Conservation (phyloP, 2,113 vertebrate genomes). For the Trichechus manatus region DNA sequence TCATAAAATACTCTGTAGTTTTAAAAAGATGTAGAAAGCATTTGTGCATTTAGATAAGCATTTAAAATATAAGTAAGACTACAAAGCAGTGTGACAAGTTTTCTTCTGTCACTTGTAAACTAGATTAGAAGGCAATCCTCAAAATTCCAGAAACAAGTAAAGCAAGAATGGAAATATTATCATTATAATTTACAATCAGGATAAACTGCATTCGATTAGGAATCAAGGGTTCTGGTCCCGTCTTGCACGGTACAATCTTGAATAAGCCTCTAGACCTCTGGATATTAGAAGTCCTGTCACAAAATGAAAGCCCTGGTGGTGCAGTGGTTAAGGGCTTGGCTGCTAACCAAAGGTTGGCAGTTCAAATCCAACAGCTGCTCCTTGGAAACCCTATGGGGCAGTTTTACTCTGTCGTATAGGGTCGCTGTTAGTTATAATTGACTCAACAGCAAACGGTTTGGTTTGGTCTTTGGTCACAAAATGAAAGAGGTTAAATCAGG, state of each 20-base stretch:
- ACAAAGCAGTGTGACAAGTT: not conserved
- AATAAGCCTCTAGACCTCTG: not conserved
- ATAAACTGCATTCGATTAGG: not conserved
- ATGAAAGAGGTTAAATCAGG: not conserved
- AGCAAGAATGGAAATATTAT: not conserved
- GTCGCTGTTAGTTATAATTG: no score
- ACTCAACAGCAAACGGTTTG: no score
- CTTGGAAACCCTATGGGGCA: no score
- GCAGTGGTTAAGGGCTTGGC: no score
- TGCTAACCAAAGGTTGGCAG: no score
- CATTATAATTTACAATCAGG: not conserved
- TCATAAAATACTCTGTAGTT: conserved; percentile 12
- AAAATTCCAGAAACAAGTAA: not conserved
- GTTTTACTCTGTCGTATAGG: no score
- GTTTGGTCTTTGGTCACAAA: no score
- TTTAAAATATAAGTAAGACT: not conserved
- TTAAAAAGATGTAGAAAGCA: not conserved
- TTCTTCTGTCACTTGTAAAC: not conserved
- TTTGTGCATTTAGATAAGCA: not conserved
- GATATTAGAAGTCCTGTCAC: not conserved
- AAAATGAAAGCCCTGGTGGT: not conserved
- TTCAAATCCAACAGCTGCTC: no score
- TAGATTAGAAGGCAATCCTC: not conserved
- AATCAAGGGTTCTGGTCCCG: not conserved
- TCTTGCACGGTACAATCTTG: not conserved